phyloP scores from a whole-genome alignment of 2,888 invertebrate genomes.

The Trichopoda pennipes region DNA sequence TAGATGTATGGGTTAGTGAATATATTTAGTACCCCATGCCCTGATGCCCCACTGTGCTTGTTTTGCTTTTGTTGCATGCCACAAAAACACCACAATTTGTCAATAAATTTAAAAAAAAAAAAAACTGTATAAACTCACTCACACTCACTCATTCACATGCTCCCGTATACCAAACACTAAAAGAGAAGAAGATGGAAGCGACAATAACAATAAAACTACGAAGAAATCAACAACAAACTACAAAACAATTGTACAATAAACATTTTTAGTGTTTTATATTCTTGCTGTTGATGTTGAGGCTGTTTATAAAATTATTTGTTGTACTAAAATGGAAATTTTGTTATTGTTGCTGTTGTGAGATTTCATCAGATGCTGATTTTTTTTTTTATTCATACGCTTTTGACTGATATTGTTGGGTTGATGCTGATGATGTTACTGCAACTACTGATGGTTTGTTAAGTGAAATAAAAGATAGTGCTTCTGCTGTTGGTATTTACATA shows the following conservation, averaged over 20 bases:
- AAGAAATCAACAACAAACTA: conserved; percentile 53
- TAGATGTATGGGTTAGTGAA: conserved; percentile 37
- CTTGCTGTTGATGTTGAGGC: conserved; percentile 71
- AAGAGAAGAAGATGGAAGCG: conserved; percentile 49
- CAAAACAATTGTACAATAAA: conserved; percentile 65
- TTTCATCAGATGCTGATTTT: too few species aligned
- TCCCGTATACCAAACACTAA: conserved; percentile 11
- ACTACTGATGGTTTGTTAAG: conserved; percentile 64
- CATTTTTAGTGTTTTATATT: conserved; percentile 70
- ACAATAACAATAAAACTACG: conserved; percentile 41
- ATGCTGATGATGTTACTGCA: conserved; percentile 37
- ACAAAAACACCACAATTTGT: conserved; percentile 80
- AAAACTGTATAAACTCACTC: conserved; percentile 62
- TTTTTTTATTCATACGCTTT: conserved; percentile 48
- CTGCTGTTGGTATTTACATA: conserved; percentile 24
- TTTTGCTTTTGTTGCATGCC: conserved; percentile 69
- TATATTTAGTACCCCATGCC: conserved; percentile 66
- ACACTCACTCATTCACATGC: background rate
- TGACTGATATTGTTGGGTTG: conserved; percentile 50
- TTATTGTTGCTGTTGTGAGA: conserved; percentile 14
- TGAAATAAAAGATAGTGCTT: conserved; percentile 60
- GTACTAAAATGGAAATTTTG: conserved; percentile 67
- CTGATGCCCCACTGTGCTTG: conserved; percentile 69
- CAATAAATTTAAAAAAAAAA: conserved; percentile 77
- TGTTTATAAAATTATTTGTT: conserved; percentile 64